Evolutionary conservation across 1,140 invertebrate genomes (phyloP), one percentile per base, ranked within the genome.

Genomic region (Stegodyphus mimosarum): DNA sequence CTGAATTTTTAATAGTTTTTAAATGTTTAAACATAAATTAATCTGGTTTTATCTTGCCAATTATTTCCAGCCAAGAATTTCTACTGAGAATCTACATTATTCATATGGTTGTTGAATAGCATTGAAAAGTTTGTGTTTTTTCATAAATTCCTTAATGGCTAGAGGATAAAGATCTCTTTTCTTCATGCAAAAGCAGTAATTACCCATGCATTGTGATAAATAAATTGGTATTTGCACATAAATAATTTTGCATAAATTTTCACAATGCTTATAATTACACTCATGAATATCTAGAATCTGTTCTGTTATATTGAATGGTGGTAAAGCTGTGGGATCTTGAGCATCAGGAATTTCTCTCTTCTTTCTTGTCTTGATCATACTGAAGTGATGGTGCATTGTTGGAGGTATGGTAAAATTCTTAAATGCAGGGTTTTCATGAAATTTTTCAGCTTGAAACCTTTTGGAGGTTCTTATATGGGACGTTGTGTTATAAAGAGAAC

Each of bases 91-190:
- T 7, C 10, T 50, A 7, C 7, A 7, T 64, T 50, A 76, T n/a
- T 76, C 74, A 64, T 76, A 76, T 9, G 53, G 18, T 13, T 76
- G 74, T 17, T 63, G 55, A 64, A 76, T 76, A 6, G 53, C 74
- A 76, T 33, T 33, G 33, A 76, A 76, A 4, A 76, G 55, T 48
- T 6, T 49, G 15, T 63, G 53, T 51, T 33, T 50, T 48, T 76
- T 76, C 74, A 76, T 49, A n/a, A 64, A 48, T 51, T 64, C 51
- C 49, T 64, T 76, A 63, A 76, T 49, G 10, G 6, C 13, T 3
- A 55, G 53, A 15, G 74, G 74, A 50, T 49, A 76, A 6, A 76
- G 18, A 15, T 76, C 74, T n/a, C 63, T 48, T 33, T 76, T 76
- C 17, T 18, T 55, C 10, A 63, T 63, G 6, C 74, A 76, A 11